A percentile compares a stretch with the other conserved stretches of the same genome.
Evolutionary conservation across 1,140 invertebrate genomes (phyloP).

Genomic region (Apocrypta bakeri): DNA sequence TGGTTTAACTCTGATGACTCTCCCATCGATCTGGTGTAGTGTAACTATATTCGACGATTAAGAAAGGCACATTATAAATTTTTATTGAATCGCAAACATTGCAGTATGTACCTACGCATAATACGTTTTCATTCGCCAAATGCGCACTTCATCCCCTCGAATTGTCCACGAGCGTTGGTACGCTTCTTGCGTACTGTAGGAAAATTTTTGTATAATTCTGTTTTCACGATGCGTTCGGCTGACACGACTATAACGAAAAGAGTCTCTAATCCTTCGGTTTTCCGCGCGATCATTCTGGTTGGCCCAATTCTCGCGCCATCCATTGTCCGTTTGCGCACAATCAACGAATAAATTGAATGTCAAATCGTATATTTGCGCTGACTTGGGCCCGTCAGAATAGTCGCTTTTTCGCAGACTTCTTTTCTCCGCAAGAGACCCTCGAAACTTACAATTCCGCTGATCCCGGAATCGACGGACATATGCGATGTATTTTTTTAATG

Average conservation of each 20-base stretch:
- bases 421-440: background rate
- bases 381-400: conserved; percentile 21
- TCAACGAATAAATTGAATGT: background rate
- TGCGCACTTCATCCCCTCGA: too few relatives aligned
- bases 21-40: conserved; percentile 57
- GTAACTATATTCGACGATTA: conserved; percentile 53
- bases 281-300: conserved; percentile 32
- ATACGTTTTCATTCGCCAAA: too few relatives aligned
- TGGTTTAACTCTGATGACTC: conserved; percentile 33
- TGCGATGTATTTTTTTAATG: background rate
- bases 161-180: conserved; percentile 35
- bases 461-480: conserved; percentile 16
- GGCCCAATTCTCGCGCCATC: conserved; percentile 20
- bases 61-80: conserved; percentile 49
- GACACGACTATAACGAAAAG: background rate
- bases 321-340: background rate
- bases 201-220: conserved; percentile 6
- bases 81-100: conserved; percentile 26
- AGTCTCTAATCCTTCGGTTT: background rate
- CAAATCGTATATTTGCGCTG: background rate
- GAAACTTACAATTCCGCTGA: background rate
- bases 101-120: background rate
- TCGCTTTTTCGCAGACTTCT: background rate
- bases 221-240: conserved; percentile 39
- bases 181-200: conserved; percentile 5